Conservation (phyloP, 2,888 invertebrate species). For the Rambutsinella grinnellia region DNA sequence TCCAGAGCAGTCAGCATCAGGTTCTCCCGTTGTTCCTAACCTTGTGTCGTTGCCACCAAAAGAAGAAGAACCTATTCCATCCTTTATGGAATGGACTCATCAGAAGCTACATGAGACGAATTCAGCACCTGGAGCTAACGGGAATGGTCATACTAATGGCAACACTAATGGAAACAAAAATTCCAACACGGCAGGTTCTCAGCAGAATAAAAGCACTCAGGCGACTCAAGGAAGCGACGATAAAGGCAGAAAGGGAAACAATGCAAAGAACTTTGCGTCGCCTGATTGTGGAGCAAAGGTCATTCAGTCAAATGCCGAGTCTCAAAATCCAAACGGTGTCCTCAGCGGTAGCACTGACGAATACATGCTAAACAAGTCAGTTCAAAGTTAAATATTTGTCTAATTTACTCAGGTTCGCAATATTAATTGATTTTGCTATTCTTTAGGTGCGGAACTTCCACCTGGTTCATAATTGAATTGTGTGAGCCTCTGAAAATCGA, state of each 20-base stretch:
- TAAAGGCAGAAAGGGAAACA: conserved; percentile 38
- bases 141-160: conserved; percentile 9
- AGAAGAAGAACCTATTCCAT: conserved; percentile 64
- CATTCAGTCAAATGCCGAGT: conserved; percentile 91
- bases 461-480: conserved; percentile 97
- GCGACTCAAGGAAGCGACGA: conserved; percentile 1
- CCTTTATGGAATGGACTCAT: conserved; percentile 66
- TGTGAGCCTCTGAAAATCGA: conserved; percentile 98
- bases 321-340: conserved; percentile 87
- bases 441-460: conserved; percentile 82
- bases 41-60: conserved; percentile 27
- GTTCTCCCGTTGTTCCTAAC: no score
- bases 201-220: conserved; percentile 43
- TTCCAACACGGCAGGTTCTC: conserved; percentile 24
- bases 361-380: conserved; percentile 91
- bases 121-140: conserved; percentile 27
- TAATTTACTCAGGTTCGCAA: no score
- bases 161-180: conserved; percentile 42
- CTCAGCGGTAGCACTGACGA: conserved; percentile 93
- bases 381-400: neutral
- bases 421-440: neutral
- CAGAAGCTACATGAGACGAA: conserved; percentile 51
- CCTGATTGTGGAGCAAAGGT: conserved; percentile 98
- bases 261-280: conserved; percentile 91
- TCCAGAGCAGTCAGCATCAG: no score